Conservation (phyloP, 2,888 invertebrate species). For the Toxonevra muliebris region DNA sequence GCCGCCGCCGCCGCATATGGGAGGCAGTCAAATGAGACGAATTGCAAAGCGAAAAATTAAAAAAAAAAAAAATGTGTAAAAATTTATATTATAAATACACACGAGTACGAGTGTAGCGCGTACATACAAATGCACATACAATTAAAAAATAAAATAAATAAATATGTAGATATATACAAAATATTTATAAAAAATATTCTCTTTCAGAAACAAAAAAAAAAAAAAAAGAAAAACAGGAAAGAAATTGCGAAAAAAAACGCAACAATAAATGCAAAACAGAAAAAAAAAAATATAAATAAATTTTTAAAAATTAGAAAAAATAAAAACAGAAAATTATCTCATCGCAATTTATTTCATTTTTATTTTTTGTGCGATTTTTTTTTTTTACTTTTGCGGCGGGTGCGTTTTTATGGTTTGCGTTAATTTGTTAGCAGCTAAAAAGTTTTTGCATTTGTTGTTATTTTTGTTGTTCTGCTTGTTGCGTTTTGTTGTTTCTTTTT, state of each 20-base stretch:
- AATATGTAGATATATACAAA: neutral
- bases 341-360: slow-evolving; percentile 6
- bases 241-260: neutral
- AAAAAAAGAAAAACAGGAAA: slow-evolving; percentile 6
- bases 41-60: neutral
- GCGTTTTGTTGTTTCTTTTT: neutral
- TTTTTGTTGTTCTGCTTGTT: neutral
- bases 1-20: neutral
- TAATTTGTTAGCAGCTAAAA: slow-evolving; percentile 6
- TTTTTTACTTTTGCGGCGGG: slow-evolving; percentile 7
- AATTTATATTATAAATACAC: slow-evolving; percentile 1
- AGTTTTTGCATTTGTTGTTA: slow-evolving; percentile 10
- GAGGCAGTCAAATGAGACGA: slow-evolving; percentile 3
- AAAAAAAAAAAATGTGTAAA: slow-evolving; percentile 2
- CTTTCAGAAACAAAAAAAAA: slow-evolving; percentile 6
- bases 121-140: neutral
- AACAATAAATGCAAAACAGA: neutral
- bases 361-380: neutral
- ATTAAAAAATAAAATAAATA: neutral
- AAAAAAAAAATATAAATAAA: neutral
- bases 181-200: neutral
- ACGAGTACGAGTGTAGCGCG: neutral
- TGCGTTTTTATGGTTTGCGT: slow-evolving; percentile 24
- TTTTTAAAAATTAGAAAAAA: neutral
- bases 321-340: slow-evolving; percentile 13